A percentile compares a stretch with the other conserved stretches of the same genome.
Evolutionary conservation across 2,113 vertebrate species (phyloP).

Genomic region (Rhinopomastus cyanomelas): DNA sequence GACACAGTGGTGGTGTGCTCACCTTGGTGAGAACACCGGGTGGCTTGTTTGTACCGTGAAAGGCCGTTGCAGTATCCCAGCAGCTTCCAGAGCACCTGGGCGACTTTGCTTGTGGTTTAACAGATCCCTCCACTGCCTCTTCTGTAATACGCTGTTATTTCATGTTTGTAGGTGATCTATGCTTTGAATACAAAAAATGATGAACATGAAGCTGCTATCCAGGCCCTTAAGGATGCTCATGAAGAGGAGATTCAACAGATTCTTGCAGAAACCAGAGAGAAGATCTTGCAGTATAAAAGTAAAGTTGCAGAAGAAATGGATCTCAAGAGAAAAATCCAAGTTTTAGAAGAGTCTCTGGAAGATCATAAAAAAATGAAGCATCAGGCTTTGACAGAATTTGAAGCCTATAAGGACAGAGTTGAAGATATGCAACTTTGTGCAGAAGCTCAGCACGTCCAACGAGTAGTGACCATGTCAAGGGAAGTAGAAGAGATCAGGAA

Average conservation of each 20-base stretch:
- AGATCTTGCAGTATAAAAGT: slow-evolving; percentile 93
- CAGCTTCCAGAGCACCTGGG: background rate
- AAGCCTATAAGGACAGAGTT: slow-evolving; percentile 92
- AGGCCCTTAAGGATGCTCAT: slow-evolving; percentile 97
- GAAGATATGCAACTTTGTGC: slow-evolving; percentile 97
- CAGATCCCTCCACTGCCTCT: background rate
- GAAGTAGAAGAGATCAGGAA: slow-evolving; percentile 97
- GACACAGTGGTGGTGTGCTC: background rate
- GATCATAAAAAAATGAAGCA: slow-evolving; percentile 94
- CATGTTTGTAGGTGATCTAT: slow-evolving; percentile 90
- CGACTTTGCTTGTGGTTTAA: background rate
- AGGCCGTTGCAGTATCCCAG: background rate
- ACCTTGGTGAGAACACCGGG: background rate
- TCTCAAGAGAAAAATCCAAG: slow-evolving; percentile 91
- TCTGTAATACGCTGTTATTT: background rate
- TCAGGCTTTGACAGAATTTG: slow-evolving; percentile 93
- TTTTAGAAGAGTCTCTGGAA: slow-evolving; percentile 94
- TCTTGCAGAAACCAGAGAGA: slow-evolving; percentile 95
- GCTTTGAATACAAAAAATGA: slow-evolving; percentile 99
- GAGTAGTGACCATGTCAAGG: slow-evolving; percentile 94
- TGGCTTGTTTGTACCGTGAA: background rate
- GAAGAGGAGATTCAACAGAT: slow-evolving; percentile 99
- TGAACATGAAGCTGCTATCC: slow-evolving; percentile 94
- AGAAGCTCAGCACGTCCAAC: slow-evolving; percentile 96
- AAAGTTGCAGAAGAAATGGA: slow-evolving; percentile 95